These are phyloP conservation scores for Periophthalmus modestus DNA, from an alignment of 2,113 vertebrate species.

Conservation along the genomic window DNA sequence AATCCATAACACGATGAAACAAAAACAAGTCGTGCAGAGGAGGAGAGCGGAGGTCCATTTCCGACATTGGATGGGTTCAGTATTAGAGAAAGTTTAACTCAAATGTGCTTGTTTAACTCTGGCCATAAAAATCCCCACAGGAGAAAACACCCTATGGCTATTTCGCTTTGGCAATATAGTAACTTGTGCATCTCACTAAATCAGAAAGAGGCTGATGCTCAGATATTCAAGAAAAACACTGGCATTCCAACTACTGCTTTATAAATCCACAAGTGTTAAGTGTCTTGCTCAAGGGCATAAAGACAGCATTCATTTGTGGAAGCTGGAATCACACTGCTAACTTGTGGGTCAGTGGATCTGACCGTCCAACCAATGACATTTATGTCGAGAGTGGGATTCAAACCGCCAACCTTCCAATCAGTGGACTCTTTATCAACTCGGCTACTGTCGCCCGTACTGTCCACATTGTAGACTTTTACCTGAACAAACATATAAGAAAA, in stretches of 20 bases:
- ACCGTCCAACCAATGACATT: too few species aligned
- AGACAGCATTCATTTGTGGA: too few species aligned
- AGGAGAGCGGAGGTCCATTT: conserved; percentile 32
- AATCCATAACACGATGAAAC: conserved; percentile 49
- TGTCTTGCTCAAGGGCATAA: too few species aligned
- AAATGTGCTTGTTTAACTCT: conserved; percentile 30
- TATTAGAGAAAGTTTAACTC: conserved; percentile 36
- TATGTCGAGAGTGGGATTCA: too few species aligned
- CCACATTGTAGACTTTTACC: too few species aligned
- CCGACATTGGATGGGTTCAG: conserved; percentile 40
- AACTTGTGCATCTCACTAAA: conserved; percentile 35
- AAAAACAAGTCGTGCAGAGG: conserved; percentile 33
- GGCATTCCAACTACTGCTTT: background rate
- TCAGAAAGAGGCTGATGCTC: conserved; percentile 2
- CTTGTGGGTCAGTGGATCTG: too few species aligned
- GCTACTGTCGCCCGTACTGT: too few species aligned
- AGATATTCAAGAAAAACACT: background rate
- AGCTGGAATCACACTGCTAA: too few species aligned
- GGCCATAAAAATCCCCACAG: conserved; percentile 35
- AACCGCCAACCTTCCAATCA: too few species aligned
- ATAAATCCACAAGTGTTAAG: background rate
- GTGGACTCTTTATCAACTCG: too few species aligned
- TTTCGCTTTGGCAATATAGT: conserved; percentile 13
- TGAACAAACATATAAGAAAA: too few species aligned
- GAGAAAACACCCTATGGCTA: conserved; percentile 27